Evolutionary conservation across 2,888 invertebrate genomes (phyloP), one percentile per base, ranked within the genome.

Genomic region (Drosophila niveifrons): DNA sequence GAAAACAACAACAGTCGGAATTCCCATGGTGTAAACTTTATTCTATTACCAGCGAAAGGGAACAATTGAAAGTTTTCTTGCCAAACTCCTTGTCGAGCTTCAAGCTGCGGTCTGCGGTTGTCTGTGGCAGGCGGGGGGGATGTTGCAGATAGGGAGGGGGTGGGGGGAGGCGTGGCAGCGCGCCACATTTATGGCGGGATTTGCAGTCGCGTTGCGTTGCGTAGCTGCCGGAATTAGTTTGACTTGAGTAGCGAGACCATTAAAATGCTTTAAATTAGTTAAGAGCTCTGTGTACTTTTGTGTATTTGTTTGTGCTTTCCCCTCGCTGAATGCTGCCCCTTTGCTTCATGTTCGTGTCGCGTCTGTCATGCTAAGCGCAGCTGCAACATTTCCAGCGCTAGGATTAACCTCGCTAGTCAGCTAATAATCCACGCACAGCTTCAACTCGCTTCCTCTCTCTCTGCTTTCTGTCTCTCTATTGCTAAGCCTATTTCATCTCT

Each of bases 11-110:
- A 86, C 85, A 88, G 85, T 87, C 73, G 88, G 34, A 89, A 86
- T 89, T 86, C 89, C 89, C 85, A 86, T 67, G 89, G 79, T 71
- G 88, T 70, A 80, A 89, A 86, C 88, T 86, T 89, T 84, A 84
- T 84, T 84, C 83, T 84, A 84, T 84, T 84, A 84, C 81, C 44
- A 59, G 15, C 29, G n/a, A 59, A 65, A 63, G 78, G 58, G 57
- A 81, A 77, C 85, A 84, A 81, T 83, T 83, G 83, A 82, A 85
- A 82, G 73, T 82, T 80, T 82, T 80, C 67, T 56, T 48, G 34
- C 34, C 34, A 57, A 50, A 57, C 46, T 47, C 28, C 23, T 46
- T 46, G 34, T 56, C 18, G 46, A 17, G 39, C 41, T 51, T 62
- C 23, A 50, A 52, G 55, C 15, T 50, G 65, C 65, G 63, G 46